Conservation (phyloP, 2,888 invertebrate genomes). For the Drosophila buzzatii region DNA sequence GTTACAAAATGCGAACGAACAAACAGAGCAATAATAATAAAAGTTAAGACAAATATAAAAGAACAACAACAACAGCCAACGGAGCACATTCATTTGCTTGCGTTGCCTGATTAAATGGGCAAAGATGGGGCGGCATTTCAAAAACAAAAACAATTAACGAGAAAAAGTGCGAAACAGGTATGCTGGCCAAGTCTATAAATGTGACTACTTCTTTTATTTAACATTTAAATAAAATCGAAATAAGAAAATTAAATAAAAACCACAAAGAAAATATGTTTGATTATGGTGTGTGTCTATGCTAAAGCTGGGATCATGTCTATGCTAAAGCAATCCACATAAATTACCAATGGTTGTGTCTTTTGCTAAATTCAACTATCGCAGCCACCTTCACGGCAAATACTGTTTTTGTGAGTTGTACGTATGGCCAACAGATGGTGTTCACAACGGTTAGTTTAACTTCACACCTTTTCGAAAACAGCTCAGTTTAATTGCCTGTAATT, state of each 20-base stretch:
- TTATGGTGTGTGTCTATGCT: conserved; percentile 3
- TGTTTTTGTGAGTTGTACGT: background rate
- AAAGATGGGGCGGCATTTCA: background rate
- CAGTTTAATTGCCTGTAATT: background rate
- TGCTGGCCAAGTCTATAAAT: background rate
- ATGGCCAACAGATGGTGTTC: background rate
- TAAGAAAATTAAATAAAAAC: background rate
- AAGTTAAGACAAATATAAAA: conserved; percentile 62
- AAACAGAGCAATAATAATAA: conserved; percentile 65
- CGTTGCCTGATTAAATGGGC: background rate
- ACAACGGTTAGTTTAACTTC: background rate
- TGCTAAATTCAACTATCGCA: background rate
- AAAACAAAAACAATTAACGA: background rate
- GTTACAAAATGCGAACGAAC: conserved; percentile 72
- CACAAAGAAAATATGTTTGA: too few species aligned
- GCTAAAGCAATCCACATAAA: background rate
- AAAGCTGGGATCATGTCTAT: background rate
- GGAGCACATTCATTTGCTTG: conserved; percentile 3
- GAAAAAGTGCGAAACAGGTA: background rate
- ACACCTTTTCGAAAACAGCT: background rate
- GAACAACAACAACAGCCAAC: conserved; percentile 7
- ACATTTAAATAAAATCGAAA: background rate
- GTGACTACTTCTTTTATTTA: background rate
- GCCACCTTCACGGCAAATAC: conserved; percentile 14
- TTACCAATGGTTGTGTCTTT: background rate